These are phyloP conservation scores for Lasioglossum pauxillum DNA, from an alignment of 2,888 invertebrate species.

Conservation along the genomic window DNA sequence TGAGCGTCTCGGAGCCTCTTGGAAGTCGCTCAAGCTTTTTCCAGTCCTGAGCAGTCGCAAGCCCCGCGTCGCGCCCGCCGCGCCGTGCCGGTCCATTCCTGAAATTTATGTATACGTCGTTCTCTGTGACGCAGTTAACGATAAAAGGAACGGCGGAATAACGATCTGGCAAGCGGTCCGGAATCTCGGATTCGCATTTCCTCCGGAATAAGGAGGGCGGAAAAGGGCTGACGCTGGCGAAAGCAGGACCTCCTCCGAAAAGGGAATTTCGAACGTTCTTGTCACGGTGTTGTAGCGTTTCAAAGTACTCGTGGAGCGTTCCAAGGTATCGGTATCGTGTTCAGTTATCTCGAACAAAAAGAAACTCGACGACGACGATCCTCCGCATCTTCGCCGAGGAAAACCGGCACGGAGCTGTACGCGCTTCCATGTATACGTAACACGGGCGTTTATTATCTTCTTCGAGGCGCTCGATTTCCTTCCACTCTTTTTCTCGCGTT, in stretches of 20 bases:
- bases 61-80: neutral
- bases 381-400: constrained; percentile 1
- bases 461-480: neutral
- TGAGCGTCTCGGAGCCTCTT: constrained; percentile 11
- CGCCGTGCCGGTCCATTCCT: neutral
- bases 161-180: constrained; percentile 4
- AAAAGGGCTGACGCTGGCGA: neutral
- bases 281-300: neutral
- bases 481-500: neutral
- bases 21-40: constrained; percentile 52
- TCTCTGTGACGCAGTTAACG: neutral
- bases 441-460: constrained; percentile 21
- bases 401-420: neutral
- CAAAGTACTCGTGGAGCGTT: neutral
- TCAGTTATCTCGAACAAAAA: constrained; percentile 12
- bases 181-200: constrained; percentile 13
- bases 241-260: neutral
- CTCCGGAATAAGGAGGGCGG: neutral
- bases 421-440: neutral
- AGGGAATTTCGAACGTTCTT: constrained; percentile 12
- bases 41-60: neutral
- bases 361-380: neutral
- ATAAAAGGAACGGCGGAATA: constrained; percentile 19
- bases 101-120: constrained; percentile 33
- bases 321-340: neutral